Conservation (phyloP, 2,797 vertebrate species). For the Limosa lapponica region DNA sequence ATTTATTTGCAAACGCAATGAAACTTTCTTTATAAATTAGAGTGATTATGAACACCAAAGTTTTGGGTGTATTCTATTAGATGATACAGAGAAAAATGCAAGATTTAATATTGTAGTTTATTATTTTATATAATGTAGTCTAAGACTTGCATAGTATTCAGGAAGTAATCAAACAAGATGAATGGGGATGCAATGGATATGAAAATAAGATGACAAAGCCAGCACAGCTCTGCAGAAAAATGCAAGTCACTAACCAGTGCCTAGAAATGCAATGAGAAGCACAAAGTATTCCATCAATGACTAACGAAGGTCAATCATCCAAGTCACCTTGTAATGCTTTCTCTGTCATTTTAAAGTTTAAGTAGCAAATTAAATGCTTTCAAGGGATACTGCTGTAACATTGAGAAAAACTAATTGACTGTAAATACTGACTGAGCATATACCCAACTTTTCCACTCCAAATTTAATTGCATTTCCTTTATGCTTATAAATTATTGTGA, state of each 20-base stretch:
- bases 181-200: background rate
- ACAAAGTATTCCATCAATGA: background rate
- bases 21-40: background rate
- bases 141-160: background rate
- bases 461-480: slow-evolving; percentile 51
- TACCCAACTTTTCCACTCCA: background rate
- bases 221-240: background rate
- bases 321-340: background rate
- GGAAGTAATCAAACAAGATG: background rate
- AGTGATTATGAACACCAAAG: background rate
- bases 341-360: slow-evolving; percentile 15
- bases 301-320: background rate
- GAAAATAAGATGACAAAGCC: background rate
- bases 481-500: background rate
- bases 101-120: background rate
- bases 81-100: background rate
- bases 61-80: background rate
- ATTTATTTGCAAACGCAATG: background rate
- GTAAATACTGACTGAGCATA: slow-evolving; percentile 12
- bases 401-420: slow-evolving; percentile 31
- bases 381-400: background rate
- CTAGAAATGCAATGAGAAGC: background rate
- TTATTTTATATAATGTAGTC: background rate
- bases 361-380: slow-evolving; percentile 33
- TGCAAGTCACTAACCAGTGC: background rate